Evolutionary conservation across 1,140 invertebrate genomes (phyloP).

Genomic region (Caerostris darwini): DNA sequence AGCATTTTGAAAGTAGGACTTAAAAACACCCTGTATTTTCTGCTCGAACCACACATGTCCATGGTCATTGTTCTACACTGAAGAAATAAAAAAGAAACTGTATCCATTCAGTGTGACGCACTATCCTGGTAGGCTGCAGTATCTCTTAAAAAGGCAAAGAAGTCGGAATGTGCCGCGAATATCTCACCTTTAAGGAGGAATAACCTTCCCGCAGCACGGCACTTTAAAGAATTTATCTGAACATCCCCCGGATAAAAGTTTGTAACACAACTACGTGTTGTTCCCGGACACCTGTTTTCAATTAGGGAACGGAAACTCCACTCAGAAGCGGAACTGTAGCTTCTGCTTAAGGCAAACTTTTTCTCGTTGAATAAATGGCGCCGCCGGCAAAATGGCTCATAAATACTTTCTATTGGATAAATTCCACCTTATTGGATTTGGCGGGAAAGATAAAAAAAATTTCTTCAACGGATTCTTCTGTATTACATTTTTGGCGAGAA

Average conservation of each 20-base stretch:
- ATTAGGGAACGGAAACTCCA: neutral
- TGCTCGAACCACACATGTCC: no score
- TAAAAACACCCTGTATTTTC: no score
- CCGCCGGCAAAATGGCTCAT: neutral
- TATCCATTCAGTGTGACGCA: no score
- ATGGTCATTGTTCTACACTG: no score
- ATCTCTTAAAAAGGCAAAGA: no score
- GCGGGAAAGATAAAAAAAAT: neutral
- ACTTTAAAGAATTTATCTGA: neutral
- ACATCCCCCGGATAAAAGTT: neutral
- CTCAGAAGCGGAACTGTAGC: neutral
- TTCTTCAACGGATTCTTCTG: neutral
- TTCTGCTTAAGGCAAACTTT: neutral
- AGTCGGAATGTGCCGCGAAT: no score
- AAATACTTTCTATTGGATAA: conserved; percentile 10
- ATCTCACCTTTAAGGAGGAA: neutral
- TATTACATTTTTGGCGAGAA: no score
- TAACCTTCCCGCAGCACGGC: neutral
- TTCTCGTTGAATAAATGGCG: neutral
- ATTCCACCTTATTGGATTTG: neutral
- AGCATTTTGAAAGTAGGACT: no score
- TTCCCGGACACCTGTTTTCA: conserved; percentile 12
- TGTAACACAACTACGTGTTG: neutral
- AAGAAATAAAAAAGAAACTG: no score
- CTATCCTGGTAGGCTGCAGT: no score